These are phyloP conservation scores for Zele albiditarsus DNA, from an alignment of 2,888 invertebrate species.

Conservation along the genomic window DNA sequence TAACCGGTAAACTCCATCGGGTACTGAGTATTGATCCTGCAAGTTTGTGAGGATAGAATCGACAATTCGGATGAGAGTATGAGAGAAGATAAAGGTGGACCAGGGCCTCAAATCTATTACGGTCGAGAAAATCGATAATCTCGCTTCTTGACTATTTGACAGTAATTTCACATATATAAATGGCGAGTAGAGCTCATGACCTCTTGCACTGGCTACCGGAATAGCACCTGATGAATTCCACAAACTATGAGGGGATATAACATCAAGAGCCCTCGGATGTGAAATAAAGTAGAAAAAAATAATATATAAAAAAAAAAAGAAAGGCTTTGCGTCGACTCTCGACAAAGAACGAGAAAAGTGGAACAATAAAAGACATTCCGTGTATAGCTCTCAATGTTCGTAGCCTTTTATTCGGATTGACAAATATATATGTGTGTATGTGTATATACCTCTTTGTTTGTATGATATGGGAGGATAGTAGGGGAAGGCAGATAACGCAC, in stretches of 20 bases:
- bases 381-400: background rate
- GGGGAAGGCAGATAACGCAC: too few relatives aligned
- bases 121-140: slow-evolving; percentile 4
- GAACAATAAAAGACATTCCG: background rate
- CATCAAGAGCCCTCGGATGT: background rate
- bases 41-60: background rate
- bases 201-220: background rate
- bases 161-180: background rate
- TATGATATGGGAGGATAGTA: background rate
- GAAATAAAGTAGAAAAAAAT: background rate
- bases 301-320: background rate
- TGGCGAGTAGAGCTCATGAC: background rate
- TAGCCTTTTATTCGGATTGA: background rate
- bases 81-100: slow-evolving; percentile 19
- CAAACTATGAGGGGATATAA: background rate
- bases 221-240: background rate
- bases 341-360: background rate
- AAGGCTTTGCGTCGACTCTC: background rate
- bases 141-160: background rate
- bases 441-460: background rate
- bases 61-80: slow-evolving; percentile 15
- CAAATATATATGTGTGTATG: background rate
- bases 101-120: slow-evolving; percentile 21
- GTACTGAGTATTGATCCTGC: slow-evolving; percentile 46
- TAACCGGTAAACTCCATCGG: slow-evolving; percentile 47